Conservation (phyloP, 2,888 invertebrate genomes). For the Pandemis heparana region DNA sequence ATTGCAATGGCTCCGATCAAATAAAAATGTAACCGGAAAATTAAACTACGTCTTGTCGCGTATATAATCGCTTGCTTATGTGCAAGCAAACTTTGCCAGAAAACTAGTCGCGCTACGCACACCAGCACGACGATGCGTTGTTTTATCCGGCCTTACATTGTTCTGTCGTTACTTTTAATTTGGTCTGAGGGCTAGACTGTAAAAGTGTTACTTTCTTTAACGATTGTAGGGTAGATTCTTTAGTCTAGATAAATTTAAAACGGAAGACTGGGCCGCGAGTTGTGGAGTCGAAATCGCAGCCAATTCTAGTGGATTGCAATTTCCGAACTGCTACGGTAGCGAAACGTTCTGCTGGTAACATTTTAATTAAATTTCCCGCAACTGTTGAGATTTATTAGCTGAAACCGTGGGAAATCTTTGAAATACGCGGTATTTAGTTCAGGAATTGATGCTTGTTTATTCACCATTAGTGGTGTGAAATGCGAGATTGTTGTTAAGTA, state of each 20-base stretch:
- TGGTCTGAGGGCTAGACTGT: background rate
- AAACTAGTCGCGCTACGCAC: too few species aligned
- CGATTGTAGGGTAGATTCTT: background rate
- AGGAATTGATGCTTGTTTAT: background rate
- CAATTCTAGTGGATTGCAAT: slow-evolving; percentile 10
- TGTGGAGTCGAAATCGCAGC: background rate
- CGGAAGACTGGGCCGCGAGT: background rate
- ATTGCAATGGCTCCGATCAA: too few species aligned
- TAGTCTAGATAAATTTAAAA: background rate
- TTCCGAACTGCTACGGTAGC: slow-evolving; percentile 10
- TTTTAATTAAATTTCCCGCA: slow-evolving; percentile 16
- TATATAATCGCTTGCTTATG: too few species aligned
- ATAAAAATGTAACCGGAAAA: too few species aligned
- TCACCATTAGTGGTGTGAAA: background rate
- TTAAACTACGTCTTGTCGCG: too few species aligned
- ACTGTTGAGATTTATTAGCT: slow-evolving; percentile 16
- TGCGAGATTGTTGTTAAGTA: background rate
- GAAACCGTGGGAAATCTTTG: background rate
- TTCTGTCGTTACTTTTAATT: too few species aligned
- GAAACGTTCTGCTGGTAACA: slow-evolving; percentile 15
- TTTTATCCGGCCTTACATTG: too few species aligned
- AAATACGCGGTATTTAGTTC: slow-evolving; percentile 7
- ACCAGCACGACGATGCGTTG: too few species aligned
- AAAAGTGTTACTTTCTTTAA: slow-evolving; percentile 1
- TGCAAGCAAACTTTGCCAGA: too few species aligned